Percentiles rank a stretch among this genome's conserved stretches.
Conservation (phyloP, 2,113 vertebrate genomes). For the Mesembrinibis cayennensis region DNA sequence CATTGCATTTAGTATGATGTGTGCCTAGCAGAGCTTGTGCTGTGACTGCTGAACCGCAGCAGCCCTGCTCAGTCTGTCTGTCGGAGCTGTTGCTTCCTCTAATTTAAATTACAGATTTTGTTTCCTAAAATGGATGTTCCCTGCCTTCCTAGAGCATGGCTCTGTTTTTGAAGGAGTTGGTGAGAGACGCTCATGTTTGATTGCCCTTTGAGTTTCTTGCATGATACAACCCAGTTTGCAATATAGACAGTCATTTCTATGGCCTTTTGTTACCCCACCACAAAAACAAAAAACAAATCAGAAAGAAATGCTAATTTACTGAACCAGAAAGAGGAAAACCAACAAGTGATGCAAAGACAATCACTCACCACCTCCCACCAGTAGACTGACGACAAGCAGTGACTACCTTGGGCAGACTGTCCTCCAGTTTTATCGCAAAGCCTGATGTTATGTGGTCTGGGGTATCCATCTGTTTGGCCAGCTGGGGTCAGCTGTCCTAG, state of each 20-base stretch:
- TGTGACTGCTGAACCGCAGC: neutral
- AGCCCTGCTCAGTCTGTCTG: neutral
- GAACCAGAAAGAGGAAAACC: neutral
- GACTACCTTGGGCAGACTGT: neutral
- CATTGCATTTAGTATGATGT: neutral
- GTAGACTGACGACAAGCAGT: fast-evolving
- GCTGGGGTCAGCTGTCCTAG: neutral
- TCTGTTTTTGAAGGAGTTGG: neutral
- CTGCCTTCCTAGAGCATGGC: neutral
- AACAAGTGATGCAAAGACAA: neutral
- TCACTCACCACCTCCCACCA: neutral
- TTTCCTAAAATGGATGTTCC: neutral
- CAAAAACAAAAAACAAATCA: neutral
- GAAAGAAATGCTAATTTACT: neutral
- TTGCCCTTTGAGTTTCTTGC: neutral
- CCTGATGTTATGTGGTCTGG: neutral
- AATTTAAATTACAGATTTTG: neutral
- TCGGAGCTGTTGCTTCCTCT: neutral
- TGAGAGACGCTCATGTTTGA: neutral
- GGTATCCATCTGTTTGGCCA: neutral
- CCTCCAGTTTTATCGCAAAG: neutral
- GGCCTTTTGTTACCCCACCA: neutral
- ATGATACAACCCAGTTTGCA: neutral
- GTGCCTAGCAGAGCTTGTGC: neutral
- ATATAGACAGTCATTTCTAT: neutral